Evolutionary conservation across 2,888 invertebrate species (phyloP).

Genomic region (Mactromeris polynyma): DNA sequence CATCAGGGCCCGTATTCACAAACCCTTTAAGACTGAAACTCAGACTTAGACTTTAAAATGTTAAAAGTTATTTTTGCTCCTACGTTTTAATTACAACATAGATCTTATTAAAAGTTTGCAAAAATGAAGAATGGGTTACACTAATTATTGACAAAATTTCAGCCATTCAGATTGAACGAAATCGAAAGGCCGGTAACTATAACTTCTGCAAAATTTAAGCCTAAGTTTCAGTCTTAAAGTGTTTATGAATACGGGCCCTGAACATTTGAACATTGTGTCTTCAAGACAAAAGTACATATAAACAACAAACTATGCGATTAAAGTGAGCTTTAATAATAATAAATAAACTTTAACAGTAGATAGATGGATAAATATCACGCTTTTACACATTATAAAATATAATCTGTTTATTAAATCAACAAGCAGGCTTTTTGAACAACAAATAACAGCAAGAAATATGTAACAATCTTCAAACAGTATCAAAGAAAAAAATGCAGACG

Average conservation of each 20-base stretch:
- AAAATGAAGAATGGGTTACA: too few relatives aligned
- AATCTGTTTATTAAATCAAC: not conserved
- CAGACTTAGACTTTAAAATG: too few relatives aligned
- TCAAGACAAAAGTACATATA: not conserved
- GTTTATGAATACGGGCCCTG: too few relatives aligned
- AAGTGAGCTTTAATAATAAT: slow-evolving; percentile 15
- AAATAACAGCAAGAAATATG: not conserved
- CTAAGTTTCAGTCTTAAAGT: not conserved
- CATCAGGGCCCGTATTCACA: too few relatives aligned
- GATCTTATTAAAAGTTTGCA: too few relatives aligned
- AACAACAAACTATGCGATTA: not conserved
- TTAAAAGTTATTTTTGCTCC: too few relatives aligned
- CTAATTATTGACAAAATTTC: too few relatives aligned
- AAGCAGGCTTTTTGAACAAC: not conserved
- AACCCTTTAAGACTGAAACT: too few relatives aligned
- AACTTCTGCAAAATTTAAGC: not conserved
- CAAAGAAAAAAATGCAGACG: not conserved
- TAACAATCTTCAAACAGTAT: not conserved
- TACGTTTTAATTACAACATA: too few relatives aligned
- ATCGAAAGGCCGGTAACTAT: too few relatives aligned
- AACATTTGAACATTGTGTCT: too few relatives aligned
- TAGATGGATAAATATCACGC: not conserved
- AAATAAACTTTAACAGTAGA: slow-evolving; percentile 16
- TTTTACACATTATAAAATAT: not conserved
- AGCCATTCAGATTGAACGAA: too few relatives aligned